phyloP scores from a whole-genome alignment of 2,113 vertebrate genomes.

The Petrocephalus zakoni region DNA sequence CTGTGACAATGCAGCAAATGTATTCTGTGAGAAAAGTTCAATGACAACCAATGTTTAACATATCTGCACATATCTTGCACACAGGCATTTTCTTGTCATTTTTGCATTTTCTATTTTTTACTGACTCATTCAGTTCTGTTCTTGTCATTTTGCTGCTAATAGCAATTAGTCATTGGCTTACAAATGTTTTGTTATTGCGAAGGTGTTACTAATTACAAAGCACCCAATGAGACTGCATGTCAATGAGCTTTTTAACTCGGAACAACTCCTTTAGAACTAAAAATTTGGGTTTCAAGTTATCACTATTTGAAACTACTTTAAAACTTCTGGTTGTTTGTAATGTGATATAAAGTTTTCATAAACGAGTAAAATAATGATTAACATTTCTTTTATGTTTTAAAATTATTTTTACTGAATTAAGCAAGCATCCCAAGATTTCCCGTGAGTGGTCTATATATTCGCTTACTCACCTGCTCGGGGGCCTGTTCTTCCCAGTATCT shows the following conservation, averaged over 20 bases:
- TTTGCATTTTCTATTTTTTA: too few relatives aligned
- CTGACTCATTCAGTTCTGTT: too few relatives aligned
- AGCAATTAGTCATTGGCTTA: not conserved
- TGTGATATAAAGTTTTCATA: not conserved
- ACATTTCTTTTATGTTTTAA: not conserved
- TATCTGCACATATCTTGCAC: too few relatives aligned
- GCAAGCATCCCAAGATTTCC: not conserved
- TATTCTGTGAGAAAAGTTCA: too few relatives aligned
- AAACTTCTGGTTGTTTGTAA: not conserved
- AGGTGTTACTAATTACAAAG: not conserved
- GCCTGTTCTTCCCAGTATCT: slow-evolving; percentile 29
- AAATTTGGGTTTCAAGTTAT: not conserved
- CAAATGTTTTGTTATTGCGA: not conserved
- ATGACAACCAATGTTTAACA: too few relatives aligned
- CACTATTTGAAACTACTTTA: not conserved
- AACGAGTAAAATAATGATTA: not conserved
- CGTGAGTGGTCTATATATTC: not conserved
- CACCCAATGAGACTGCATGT: not conserved
- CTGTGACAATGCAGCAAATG: too few relatives aligned
- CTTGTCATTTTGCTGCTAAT: not conserved
- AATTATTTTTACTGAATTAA: not conserved
- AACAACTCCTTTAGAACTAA: not conserved
- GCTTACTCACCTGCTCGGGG: slow-evolving; percentile 24
- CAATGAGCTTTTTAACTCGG: not conserved
- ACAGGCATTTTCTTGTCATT: too few relatives aligned